Percentiles rank a stretch among this genome's conserved stretches.
phyloP scores from a whole-genome alignment of 2,113 vertebrate genomes.

The Apeltes quadracus region DNA sequence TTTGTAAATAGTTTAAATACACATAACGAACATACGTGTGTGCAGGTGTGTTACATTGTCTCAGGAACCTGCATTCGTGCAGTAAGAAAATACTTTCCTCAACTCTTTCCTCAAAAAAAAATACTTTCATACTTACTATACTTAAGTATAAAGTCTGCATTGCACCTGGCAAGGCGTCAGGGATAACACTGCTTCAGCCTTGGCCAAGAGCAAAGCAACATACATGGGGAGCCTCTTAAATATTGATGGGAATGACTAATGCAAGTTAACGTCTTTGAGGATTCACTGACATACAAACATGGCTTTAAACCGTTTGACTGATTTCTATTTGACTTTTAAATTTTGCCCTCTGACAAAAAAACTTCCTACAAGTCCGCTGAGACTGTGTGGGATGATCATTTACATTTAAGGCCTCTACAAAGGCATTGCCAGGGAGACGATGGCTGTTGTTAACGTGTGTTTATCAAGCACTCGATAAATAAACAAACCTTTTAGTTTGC shows the following conservation, averaged over 20 bases:
- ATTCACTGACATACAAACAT: constrained; percentile 66
- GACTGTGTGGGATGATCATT: constrained; percentile 61
- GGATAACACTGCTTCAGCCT: not conserved
- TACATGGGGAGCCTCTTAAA: not conserved
- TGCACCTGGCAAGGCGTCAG: not conserved
- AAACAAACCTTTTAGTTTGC: not conserved
- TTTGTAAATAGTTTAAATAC: not conserved
- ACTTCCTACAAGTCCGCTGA: constrained; percentile 42
- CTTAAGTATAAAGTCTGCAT: too few relatives aligned
- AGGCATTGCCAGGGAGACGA: constrained; percentile 15
- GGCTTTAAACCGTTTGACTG: constrained; percentile 70
- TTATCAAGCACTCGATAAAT: constrained; percentile 29
- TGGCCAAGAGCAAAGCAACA: not conserved
- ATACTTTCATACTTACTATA: too few relatives aligned
- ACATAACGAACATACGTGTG: constrained; percentile 24
- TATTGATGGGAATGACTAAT: not conserved
- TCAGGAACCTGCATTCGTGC: constrained; percentile 16
- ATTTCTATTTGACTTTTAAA: constrained; percentile 81
- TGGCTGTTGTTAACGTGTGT: constrained; percentile 27
- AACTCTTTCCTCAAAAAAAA: constrained; percentile 24
- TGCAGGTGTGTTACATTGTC: too few relatives aligned
- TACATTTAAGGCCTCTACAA: constrained; percentile 36
- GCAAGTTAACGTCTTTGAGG: constrained; percentile 35
- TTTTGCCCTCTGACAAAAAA: constrained; percentile 73
- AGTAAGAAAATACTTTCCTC: constrained; percentile 6